A percentile compares a stretch with the other conserved stretches of the same genome.
Evolutionary conservation across 1,140 invertebrate genomes (phyloP).

Genomic region (Saccostrea glomerata): DNA sequence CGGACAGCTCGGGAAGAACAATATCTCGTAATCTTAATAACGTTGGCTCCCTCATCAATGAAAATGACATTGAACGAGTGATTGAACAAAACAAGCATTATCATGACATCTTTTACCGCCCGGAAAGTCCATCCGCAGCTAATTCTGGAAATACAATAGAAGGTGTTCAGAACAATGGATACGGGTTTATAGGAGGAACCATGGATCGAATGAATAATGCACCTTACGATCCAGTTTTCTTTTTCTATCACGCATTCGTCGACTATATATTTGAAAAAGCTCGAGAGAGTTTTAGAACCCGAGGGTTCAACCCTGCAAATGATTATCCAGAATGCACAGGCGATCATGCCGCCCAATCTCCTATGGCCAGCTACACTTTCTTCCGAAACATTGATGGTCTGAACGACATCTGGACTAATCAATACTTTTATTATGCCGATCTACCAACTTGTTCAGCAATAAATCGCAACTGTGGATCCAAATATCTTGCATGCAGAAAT

Average conservation of each 20-base stretch:
- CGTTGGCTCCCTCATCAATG: conserved; percentile 37
- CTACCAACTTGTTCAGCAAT: conserved; percentile 60
- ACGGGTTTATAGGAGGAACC: conserved; percentile 60
- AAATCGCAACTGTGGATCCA: conserved; percentile 62
- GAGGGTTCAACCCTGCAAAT: conserved; percentile 6
- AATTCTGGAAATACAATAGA: conserved; percentile 60
- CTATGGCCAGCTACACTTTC: conserved; percentile 6
- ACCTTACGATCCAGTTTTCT: conserved; percentile 63
- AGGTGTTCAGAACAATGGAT: conserved; percentile 51
- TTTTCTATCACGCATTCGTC: conserved; percentile 76
- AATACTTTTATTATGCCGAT: conserved; percentile 45
- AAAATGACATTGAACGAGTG: conserved; percentile 47
- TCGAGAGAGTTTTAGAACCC: conserved; percentile 41
- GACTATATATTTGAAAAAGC: conserved; percentile 78
- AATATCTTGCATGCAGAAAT: conserved; percentile 50
- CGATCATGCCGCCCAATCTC: not conserved
- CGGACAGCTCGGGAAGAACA: conserved; percentile 43
- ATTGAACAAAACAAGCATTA: conserved; percentile 42
- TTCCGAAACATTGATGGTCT: conserved; percentile 52
- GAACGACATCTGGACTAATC: conserved; percentile 46
- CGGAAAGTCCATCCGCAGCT: conserved; percentile 49
- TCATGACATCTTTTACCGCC: conserved; percentile 43
- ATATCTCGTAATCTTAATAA: conserved; percentile 44
- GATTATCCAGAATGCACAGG: conserved; percentile 45
- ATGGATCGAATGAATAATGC: conserved; percentile 54